Conservation (phyloP, 2,113 vertebrate species). For the Oplegnathus fasciatus region DNA sequence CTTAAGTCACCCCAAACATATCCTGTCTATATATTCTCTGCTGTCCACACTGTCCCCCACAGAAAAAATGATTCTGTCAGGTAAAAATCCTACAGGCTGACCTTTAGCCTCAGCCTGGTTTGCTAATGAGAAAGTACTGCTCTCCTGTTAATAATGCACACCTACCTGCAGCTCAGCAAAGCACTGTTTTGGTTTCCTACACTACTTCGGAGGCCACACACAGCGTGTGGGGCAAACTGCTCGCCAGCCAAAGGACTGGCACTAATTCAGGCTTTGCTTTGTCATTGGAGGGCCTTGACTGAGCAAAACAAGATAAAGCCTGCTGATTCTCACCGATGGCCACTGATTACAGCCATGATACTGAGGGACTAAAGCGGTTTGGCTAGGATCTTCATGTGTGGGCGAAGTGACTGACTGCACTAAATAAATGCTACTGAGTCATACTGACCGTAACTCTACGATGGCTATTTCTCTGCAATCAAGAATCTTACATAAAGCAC, state of each 20-base stretch:
- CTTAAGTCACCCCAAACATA: background rate
- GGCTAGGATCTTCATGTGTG: slow-evolving; percentile 38
- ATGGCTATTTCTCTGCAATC: slow-evolving; percentile 11
- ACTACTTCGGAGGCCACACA: slow-evolving; percentile 55
- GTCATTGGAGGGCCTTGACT: slow-evolving; percentile 60
- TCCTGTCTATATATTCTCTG: background rate
- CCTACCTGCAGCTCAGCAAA: slow-evolving; percentile 34
- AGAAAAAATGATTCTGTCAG: background rate
- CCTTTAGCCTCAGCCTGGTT: slow-evolving; percentile 18
- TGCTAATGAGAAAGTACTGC: slow-evolving; percentile 4
- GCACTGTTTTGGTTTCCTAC: slow-evolving; percentile 30
- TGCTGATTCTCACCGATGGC: slow-evolving; percentile 49
- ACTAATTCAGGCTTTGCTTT: slow-evolving; percentile 70
- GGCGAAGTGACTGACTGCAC: slow-evolving; percentile 21
- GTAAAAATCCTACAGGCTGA: background rate
- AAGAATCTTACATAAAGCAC: background rate
- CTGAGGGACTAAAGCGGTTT: slow-evolving; percentile 36
- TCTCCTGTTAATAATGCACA: slow-evolving; percentile 22
- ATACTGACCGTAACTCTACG: background rate
- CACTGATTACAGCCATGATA: slow-evolving; percentile 43
- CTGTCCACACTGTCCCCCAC: background rate
- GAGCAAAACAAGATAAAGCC: slow-evolving; percentile 62
- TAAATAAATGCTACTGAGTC: slow-evolving; percentile 23
- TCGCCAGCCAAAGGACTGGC: slow-evolving; percentile 51
- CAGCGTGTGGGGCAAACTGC: slow-evolving; percentile 16